phyloP scores from a whole-genome alignment of 2,888 invertebrate genomes.

The Lochmaea capreae region DNA sequence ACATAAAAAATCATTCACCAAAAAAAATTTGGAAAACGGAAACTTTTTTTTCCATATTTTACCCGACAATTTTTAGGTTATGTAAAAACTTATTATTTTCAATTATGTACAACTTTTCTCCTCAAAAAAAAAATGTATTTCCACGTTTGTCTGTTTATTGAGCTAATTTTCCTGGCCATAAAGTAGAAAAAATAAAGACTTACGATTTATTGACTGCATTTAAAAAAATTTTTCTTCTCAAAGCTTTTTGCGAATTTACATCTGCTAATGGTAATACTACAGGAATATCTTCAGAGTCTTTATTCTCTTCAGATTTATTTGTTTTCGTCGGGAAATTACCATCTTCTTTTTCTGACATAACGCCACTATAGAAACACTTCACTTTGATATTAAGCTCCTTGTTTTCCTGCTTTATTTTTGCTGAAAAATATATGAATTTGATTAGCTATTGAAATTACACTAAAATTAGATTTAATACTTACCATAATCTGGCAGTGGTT shows the following conservation, averaged over 20 bases:
- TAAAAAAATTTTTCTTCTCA: conserved; percentile 77
- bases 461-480: background rate
- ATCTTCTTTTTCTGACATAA: conserved; percentile 62
- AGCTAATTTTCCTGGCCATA: background rate
- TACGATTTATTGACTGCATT: conserved; percentile 75
- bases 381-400: conserved; percentile 75
- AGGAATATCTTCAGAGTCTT: conserved; percentile 56
- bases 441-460: no score
- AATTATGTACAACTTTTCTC: no score
- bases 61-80: no score
- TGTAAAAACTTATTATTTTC: no score
- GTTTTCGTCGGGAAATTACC: conserved; percentile 51
- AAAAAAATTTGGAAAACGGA: no score
- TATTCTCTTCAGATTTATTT: conserved; percentile 50
- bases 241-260: conserved; percentile 73
- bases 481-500: conserved; percentile 74
- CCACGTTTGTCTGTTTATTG: no score
- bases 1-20: no score
- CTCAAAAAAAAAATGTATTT: no score
- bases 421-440: background rate
- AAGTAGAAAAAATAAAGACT: conserved; percentile 52
- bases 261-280: conserved; percentile 75
- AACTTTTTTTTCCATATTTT: no score
- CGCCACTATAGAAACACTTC: conserved; percentile 72
- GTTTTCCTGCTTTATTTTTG: conserved; percentile 72